Evolutionary conservation across 2,888 invertebrate species (phyloP).

Genomic region (Sarcophaga variegata): DNA sequence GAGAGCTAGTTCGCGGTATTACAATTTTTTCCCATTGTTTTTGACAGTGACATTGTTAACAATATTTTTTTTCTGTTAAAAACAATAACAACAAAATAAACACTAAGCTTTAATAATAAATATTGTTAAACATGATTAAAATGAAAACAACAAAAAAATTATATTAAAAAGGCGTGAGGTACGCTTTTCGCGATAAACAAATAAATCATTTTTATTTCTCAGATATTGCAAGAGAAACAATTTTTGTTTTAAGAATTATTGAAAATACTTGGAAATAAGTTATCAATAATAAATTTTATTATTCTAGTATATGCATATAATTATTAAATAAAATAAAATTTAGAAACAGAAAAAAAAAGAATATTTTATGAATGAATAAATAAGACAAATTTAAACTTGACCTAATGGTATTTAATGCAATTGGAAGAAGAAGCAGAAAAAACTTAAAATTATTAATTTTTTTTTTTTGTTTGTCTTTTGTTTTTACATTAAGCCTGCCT

Average conservation of each 20-base stretch:
- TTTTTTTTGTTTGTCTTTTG: not conserved
- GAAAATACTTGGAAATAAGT: slow-evolving; percentile 58
- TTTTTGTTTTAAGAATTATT: slow-evolving; percentile 43
- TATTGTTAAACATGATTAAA: slow-evolving; percentile 59
- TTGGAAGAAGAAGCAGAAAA: not conserved
- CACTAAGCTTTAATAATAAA: slow-evolving; percentile 53
- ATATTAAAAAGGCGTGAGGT: slow-evolving; percentile 65
- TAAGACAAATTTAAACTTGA: slow-evolving; percentile 67
- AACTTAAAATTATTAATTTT: not conserved
- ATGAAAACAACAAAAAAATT: slow-evolving; percentile 34
- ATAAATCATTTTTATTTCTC: slow-evolving; percentile 64
- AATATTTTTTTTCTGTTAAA: not conserved
- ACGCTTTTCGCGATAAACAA: slow-evolving; percentile 67
- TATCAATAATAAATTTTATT: slow-evolving; percentile 65
- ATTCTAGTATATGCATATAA: slow-evolving; percentile 62
- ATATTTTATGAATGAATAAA: slow-evolving; percentile 65
- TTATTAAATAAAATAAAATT: slow-evolving; percentile 37
- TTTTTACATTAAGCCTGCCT: not conserved
- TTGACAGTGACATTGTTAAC: slow-evolving; percentile 59
- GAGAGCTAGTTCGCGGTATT: slow-evolving; percentile 32
- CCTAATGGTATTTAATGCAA: slow-evolving; percentile 66
- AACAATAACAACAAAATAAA: slow-evolving; percentile 42
- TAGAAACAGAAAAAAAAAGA: slow-evolving; percentile 25
- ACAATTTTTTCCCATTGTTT: slow-evolving; percentile 60
- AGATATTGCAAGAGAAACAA: not conserved